Conservation (phyloP, 2,888 invertebrate species). For the Mythimna impura region DNA sequence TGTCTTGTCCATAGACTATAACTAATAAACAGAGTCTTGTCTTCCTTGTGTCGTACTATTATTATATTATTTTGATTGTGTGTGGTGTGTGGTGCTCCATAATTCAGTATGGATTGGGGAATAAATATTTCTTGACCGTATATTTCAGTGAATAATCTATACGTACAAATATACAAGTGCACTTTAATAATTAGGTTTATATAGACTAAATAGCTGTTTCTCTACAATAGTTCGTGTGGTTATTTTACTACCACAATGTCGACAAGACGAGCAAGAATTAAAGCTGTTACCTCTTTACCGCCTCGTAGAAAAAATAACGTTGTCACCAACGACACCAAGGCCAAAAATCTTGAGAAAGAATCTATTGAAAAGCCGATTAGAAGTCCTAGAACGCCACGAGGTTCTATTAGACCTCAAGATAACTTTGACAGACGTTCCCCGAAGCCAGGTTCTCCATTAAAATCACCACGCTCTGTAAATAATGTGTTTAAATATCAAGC, state of each 20-base stretch:
- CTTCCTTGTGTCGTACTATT: neutral
- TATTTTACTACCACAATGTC: constrained; percentile 84
- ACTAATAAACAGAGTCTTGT: no score
- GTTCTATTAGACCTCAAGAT: constrained; percentile 61
- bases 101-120: constrained; percentile 6
- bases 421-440: constrained; percentile 53
- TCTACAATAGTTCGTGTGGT: neutral
- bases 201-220: neutral
- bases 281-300: constrained; percentile 93
- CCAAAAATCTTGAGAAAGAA: constrained; percentile 66
- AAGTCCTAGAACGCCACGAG: constrained; percentile 73
- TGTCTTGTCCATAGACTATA: no score
- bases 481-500: constrained; percentile 50
- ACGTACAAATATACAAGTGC: constrained; percentile 16
- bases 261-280: constrained; percentile 93
- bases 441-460: constrained; percentile 60
- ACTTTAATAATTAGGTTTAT: neutral
- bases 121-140: constrained; percentile 1
- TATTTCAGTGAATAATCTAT: neutral
- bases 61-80: constrained; percentile 32
- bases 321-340: constrained; percentile 69
- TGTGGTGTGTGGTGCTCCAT: neutral
- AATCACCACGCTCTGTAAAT: constrained; percentile 56
- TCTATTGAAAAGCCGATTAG: constrained; percentile 67
- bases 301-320: constrained; percentile 85